Evolutionary conservation across 2,113 vertebrate species (phyloP).

Genomic region (Oncorhynchus mykiss): DNA sequence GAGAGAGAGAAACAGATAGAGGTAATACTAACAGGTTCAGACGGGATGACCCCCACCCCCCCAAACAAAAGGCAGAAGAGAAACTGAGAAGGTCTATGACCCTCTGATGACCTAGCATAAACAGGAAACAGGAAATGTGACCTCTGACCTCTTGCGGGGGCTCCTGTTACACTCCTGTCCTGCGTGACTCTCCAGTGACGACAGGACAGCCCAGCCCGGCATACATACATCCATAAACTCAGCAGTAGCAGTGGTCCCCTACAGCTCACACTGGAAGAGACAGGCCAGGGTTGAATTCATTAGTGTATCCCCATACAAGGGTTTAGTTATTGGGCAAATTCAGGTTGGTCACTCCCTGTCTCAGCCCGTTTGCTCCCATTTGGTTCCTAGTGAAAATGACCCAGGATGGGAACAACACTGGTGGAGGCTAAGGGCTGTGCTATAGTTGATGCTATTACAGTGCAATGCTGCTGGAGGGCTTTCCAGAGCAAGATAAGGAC

Average conservation of each 20-base stretch:
- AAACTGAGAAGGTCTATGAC: constrained; percentile 65
- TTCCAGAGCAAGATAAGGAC: too few species aligned
- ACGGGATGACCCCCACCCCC: constrained; percentile 1
- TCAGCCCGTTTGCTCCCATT: too few species aligned
- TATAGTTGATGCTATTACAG: too few species aligned
- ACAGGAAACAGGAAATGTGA: constrained; percentile 81
- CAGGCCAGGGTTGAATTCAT: constrained; percentile 23
- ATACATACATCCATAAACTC: too few species aligned
- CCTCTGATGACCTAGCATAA: constrained; percentile 70
- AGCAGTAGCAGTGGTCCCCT: constrained; percentile 10
- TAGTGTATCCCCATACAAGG: too few species aligned
- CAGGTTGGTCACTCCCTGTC: too few species aligned
- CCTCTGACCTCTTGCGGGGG: constrained; percentile 61
- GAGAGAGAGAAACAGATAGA: neutral
- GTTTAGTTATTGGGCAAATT: too few species aligned
- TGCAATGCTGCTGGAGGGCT: too few species aligned
- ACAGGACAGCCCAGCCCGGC: constrained; percentile 26
- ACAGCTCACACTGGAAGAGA: neutral
- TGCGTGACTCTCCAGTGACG: constrained; percentile 52
- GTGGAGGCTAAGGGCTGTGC: too few species aligned
- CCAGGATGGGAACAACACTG: too few species aligned
- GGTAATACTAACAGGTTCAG: constrained; percentile 39
- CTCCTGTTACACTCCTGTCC: constrained; percentile 53
- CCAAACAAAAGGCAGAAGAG: constrained; percentile 64
- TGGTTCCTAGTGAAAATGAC: too few species aligned